A percentile compares a stretch with the other conserved stretches of the same genome.
These are phyloP conservation scores for Paramisgurnus dabryanus DNA, from an alignment of 2,113 vertebrate species.

Conservation along the genomic window DNA sequence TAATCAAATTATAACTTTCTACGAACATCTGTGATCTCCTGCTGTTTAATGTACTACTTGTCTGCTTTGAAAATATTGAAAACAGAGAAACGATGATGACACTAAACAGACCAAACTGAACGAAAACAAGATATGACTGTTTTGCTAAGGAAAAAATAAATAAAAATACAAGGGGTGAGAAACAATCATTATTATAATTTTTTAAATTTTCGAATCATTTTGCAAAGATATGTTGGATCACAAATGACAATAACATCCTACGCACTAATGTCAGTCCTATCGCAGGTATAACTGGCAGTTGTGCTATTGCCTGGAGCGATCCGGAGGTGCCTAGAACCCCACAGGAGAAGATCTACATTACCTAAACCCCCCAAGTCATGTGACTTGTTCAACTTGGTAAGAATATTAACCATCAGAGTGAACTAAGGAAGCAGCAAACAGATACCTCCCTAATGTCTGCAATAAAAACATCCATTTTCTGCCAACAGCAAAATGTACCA, in stretches of 20 bases:
- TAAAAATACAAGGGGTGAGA: constrained; percentile 9
- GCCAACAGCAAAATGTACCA: background rate
- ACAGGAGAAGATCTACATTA: constrained; percentile 27
- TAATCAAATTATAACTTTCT: background rate
- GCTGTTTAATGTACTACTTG: background rate
- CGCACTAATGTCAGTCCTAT: constrained; percentile 7
- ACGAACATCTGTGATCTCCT: constrained; percentile 2
- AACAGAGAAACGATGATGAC: constrained; percentile 2
- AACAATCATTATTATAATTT: background rate
- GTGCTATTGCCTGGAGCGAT: constrained; percentile 43
- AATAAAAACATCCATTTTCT: background rate
- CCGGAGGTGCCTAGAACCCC: constrained; percentile 38
- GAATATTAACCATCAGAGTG: background rate
- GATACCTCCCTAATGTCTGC: constrained; percentile 40
- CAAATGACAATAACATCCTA: constrained; percentile 8
- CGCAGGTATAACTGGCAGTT: constrained; percentile 20
- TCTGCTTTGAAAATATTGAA: constrained; percentile 9
- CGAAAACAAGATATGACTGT: constrained; percentile 35
- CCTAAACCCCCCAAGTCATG: background rate
- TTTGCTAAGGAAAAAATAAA: constrained; percentile 18
- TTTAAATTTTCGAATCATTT: background rate
- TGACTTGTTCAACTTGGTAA: background rate
- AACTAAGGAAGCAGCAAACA: constrained; percentile 17
- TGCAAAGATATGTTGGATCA: background rate
- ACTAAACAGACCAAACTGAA: constrained; percentile 38